Evolutionary conservation across 2,113 vertebrate genomes (phyloP), one percentile per base, ranked within the genome.

Genomic region (Mirza zaza): DNA sequence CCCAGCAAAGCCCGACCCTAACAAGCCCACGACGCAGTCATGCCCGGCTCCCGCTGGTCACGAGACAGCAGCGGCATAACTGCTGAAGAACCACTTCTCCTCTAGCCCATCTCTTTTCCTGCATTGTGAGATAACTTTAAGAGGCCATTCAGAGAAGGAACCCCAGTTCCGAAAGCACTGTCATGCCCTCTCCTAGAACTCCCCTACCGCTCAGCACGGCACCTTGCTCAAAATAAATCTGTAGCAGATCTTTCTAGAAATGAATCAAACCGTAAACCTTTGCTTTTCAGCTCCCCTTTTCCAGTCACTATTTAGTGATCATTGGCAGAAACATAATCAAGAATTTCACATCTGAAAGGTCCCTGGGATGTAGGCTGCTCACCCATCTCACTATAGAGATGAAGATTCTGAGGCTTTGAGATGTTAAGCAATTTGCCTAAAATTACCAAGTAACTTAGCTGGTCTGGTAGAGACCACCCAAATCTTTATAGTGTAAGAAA

Each of bases 1-100:
- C 15, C 39, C 20, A 14, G 45, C 36, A 12, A 17, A n/a, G 13
- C 50, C 25, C 21, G 21, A 7, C 36, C 1, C 0, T 15, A 13
- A 61, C 39, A 29, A 42, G 15, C 36, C 23, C 25, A 0, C 6
- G 6, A 27, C 0, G 8, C 20, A 1, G 8, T 1, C 9, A 18
- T 0, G 0, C 2, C 1, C 0, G 4, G 27, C 3, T 89, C 21
- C 0, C 0, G 1, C 10, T 18, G 61, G 8, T n/a, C 1, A 2
- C 5, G 17, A 57, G 67, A 52, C 14, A 29, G 29, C 17, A 1
- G 36, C 0, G 3, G 8, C 7, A 0, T 6, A 5, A 15, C 6
- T 45, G 52, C 39, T 48, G 10, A 77, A 68, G 18, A 45, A 3
- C 8, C 2, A 32, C 71, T 11, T 85, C 39, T 34, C 9, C 50